Conservation (phyloP, 2,888 invertebrate species). For the Notodonta ziczac region DNA sequence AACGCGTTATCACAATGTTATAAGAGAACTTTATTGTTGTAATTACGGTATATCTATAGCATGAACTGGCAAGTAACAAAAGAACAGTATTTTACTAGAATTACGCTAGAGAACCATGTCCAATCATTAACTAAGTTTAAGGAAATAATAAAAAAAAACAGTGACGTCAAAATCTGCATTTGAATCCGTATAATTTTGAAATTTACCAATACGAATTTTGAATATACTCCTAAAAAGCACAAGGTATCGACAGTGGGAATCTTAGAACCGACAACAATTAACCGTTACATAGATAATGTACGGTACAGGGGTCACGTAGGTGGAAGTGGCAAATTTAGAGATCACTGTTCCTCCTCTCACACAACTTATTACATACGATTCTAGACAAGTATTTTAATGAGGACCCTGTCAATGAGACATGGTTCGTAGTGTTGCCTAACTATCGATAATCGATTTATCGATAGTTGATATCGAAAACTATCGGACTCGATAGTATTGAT, state of each 20-base stretch:
- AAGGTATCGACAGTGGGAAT: constrained; percentile 57
- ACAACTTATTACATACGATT: constrained; percentile 57
- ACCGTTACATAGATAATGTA: constrained; percentile 58
- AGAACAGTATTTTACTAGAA: constrained; percentile 74
- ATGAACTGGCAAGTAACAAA: constrained; percentile 83
- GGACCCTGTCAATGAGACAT: constrained; percentile 46
- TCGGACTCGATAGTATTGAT: no score
- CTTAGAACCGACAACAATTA: constrained; percentile 30
- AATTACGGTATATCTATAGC: constrained; percentile 84
- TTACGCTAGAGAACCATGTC: constrained; percentile 78
- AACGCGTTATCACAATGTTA: constrained; percentile 73
- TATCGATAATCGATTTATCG: no score
- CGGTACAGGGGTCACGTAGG: constrained; percentile 42
- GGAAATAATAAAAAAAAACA: constrained; percentile 54
- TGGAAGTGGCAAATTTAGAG: constrained; percentile 55
- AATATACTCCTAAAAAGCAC: constrained; percentile 70
- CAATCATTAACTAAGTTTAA: constrained; percentile 55
- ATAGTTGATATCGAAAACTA: no score
- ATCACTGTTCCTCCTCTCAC: constrained; percentile 51
- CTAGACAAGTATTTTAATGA: constrained; percentile 50
- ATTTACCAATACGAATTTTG: constrained; percentile 64
- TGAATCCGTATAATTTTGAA: constrained; percentile 50
- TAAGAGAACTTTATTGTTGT: constrained; percentile 84
- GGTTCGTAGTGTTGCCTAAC: no score
- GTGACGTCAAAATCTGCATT: constrained; percentile 62